phyloP scores from a whole-genome alignment of 2,888 invertebrate species.

The Hesperia comma region DNA sequence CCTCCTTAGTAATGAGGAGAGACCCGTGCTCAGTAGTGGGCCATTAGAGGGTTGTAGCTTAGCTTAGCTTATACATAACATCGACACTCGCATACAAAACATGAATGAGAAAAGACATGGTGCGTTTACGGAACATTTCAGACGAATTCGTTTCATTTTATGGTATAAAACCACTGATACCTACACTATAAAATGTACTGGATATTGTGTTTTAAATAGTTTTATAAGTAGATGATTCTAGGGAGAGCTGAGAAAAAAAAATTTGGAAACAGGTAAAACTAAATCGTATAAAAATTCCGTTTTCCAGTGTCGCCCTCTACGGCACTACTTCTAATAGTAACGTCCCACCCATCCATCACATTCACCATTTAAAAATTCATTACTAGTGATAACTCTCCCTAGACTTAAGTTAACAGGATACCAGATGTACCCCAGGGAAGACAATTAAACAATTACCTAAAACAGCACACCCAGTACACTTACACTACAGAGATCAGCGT shows the following conservation, averaged over 20 bases:
- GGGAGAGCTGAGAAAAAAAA: too few relatives aligned
- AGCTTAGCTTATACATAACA: conserved; percentile 25
- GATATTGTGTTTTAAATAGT: not conserved
- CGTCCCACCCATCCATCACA: too few relatives aligned
- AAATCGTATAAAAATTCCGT: not conserved
- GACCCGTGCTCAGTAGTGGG: too few relatives aligned
- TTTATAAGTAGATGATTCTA: too few relatives aligned
- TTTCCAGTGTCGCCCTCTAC: too few relatives aligned
- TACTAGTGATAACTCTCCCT: too few relatives aligned
- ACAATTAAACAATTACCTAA: not conserved
- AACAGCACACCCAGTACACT: not conserved
- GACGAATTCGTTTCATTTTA: conserved; percentile 37
- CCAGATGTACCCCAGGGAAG: too few relatives aligned
- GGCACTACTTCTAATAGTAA: too few relatives aligned
- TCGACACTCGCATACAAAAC: conserved; percentile 22
- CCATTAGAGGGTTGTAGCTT: too few relatives aligned
- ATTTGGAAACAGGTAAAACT: not conserved
- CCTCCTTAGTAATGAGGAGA: too few relatives aligned
- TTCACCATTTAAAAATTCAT: too few relatives aligned
- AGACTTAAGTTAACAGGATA: too few relatives aligned
- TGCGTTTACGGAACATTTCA: conserved; percentile 37
- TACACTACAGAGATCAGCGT: not conserved
- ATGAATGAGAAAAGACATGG: conserved; percentile 20
- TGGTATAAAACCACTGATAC: conserved; percentile 21
- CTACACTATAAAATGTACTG: not conserved